Base-by-base conservation (phyloP, 2,888 invertebrate species). In the Elaeidobius kamerunicus region DNA sequence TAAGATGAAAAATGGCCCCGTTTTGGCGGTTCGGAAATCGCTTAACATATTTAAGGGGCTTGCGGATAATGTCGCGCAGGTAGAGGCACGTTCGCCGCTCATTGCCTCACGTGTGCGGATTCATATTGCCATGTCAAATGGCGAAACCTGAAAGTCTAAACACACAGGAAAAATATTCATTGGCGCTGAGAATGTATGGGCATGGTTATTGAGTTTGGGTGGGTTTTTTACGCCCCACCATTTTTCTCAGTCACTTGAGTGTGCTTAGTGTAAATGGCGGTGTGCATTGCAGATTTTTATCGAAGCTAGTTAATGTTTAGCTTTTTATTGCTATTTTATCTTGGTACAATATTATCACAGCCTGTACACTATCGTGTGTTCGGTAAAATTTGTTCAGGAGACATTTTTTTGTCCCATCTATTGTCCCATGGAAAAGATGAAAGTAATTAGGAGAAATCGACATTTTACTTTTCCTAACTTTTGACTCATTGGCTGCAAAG, bases 101-200 rank as follows among this genome's bases (percentile, higher is more conserved):
- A 63, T 63, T 62, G 63, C 62, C 57, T 63, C 63, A 63, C 63
- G 63, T 60, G 59, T 61, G 50, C 46, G 55, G 55, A 59, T 61
- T 60, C 61, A 58, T 57, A 55, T 54, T 57, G 56, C 52, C 51
- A 52, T 52, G 62, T 60, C 52, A 49, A 49, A 52, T 53, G 34
- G 56, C 36, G 46, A 44, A 32, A 34, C 53, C 47, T n/a, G n/a
- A n/a, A n/a, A n/a, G n/a, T n/a, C 43, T 47, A 47, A 48, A 54
- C 41, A 54, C 32, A 5, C 4, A 36, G 39, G 49, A 49, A 48
- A 53, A 54, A 49, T 54, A 54, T 54, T 54, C 49, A 47, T 52
- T 34, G 41, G 41, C 30, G 39, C 23, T 18, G 35, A 39, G 15
- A 16, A 52, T 52, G 34, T 46, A 47, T 47, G 41, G 30, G 30